These are phyloP conservation scores for Syritta pipiens DNA, from an alignment of 2,888 invertebrate genomes.

Conservation along the genomic window DNA sequence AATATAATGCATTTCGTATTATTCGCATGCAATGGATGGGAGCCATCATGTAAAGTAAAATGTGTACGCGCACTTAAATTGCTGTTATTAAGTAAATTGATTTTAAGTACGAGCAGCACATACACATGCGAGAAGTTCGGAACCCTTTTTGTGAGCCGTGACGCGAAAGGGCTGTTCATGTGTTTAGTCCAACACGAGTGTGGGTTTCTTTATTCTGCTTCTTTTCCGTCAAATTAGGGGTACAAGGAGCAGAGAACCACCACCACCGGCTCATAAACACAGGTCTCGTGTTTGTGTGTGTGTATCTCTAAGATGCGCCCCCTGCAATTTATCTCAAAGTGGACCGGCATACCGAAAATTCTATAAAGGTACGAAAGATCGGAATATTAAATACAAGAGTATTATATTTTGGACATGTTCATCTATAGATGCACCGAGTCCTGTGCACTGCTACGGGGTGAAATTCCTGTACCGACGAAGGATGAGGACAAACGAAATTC, in stretches of 20 bases:
- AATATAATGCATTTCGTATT: conserved; percentile 42
- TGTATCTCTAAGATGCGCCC: too few relatives aligned
- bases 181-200: too few relatives aligned
- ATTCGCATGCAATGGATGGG: conserved; percentile 60
- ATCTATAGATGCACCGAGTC: conserved; percentile 38
- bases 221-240: too few relatives aligned
- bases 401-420: conserved; percentile 63
- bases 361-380: conserved; percentile 68
- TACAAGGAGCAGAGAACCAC: too few relatives aligned
- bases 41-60: conserved; percentile 72
- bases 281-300: too few relatives aligned
- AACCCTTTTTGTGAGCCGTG: conserved; percentile 48
- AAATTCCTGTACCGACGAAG: conserved; percentile 22
- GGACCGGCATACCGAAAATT: conserved; percentile 49
- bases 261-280: too few relatives aligned
- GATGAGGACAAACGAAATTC: conserved; percentile 61
- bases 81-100: conserved; percentile 80
- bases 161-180: conserved; percentile 38
- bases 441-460: conserved; percentile 20
- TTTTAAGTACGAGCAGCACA: conserved; percentile 76
- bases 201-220: too few relatives aligned
- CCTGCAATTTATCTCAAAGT: too few relatives aligned
- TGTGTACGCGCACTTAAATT: conserved; percentile 77
- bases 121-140: conserved; percentile 26
- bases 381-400: conserved; percentile 69